Evolutionary conservation across 1,140 invertebrate species (phyloP).

Genomic region (Drosophila bocki): DNA sequence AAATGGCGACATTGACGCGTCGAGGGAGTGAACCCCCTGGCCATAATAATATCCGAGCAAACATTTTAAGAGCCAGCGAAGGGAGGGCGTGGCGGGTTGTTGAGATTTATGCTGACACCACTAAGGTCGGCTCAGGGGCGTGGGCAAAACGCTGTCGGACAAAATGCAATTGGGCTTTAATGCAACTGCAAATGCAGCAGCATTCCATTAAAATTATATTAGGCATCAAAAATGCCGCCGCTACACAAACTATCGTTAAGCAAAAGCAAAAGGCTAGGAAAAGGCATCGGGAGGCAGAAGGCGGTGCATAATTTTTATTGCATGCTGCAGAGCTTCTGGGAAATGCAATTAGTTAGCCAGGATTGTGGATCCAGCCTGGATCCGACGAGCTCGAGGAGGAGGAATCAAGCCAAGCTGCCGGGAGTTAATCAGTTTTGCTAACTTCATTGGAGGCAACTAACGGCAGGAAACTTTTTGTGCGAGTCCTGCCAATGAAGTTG

Average conservation of each 20-base stretch:
- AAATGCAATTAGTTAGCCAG: conserved; percentile 58
- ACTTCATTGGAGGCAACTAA: conserved; percentile 69
- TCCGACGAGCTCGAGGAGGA: conserved; percentile 15
- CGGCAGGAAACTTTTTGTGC: conserved; percentile 59
- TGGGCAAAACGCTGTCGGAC: conserved; percentile 13
- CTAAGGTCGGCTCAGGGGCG: conserved; percentile 24
- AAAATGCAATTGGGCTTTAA: conserved; percentile 72
- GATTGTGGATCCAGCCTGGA: conserved; percentile 8
- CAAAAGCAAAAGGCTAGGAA: neutral
- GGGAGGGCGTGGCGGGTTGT: conserved; percentile 29
- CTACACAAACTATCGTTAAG: conserved; percentile 40
- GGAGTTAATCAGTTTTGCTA: conserved; percentile 80
- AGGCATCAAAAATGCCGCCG: conserved; percentile 45
- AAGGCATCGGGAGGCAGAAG: neutral
- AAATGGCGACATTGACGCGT: conserved; percentile 52
- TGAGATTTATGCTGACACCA: conserved; percentile 37
- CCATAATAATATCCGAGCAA: conserved; percentile 17
- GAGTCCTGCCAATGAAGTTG: conserved; percentile 28
- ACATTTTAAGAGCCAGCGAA: conserved; percentile 32
- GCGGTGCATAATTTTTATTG: conserved; percentile 45
- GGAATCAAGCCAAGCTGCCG: conserved; percentile 53
- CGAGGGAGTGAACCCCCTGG: conserved; percentile 12
- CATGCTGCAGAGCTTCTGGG: conserved; percentile 14
- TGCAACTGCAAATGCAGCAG: conserved; percentile 58
- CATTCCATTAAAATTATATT: conserved; percentile 71